Base-by-base conservation (phyloP, 1,140 invertebrate species). In the Eufriesea mexicana region DNA sequence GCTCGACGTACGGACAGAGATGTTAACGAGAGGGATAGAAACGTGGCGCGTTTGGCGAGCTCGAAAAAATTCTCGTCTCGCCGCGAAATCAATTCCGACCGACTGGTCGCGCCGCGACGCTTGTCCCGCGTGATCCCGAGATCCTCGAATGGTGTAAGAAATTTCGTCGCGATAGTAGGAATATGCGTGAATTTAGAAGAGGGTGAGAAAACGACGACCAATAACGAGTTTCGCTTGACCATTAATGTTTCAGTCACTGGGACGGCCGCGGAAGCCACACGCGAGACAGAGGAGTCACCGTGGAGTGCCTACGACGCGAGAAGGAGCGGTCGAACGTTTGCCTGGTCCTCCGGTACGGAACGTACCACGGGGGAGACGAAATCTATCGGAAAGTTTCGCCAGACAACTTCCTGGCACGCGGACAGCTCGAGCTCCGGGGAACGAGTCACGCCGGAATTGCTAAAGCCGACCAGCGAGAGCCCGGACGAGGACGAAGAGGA, bases 171-270 rank as follows among this genome's bases (percentile, higher is more conserved):
- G n/a, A n/a, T n/a, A n/a, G n/a, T n/a, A n/a, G n/a, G n/a, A n/a
- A n/a, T n/a, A n/a, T n/a, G n/a, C 35, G 35, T 35, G 35, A 4
- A 35, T 35, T 4, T 2, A 35, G 35, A 35, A 4, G 35, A 35
- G 35, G 35, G 35, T 35, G 57, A 7, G 10, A 23, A n/a, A 73
- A 55, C 9, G 10, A 5, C 51, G 54, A 23, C 5, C 20, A 23
- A 20, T 68, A 68, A 80, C 55, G 4, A 28, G n/a, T 12, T 18
- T 42, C 42, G 5, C 18, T 57, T 61, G 28, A 16, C 6, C 10
- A 71, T 83, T 89, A 78, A 45, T 90, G 83, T 93, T 93, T 42
- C 82, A 93, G 92, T 92, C 84, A 85, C 88, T 87, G 89, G 90
- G 84, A 81, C 89, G 66, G 88, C 89, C 49, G 85, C 82, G 74